phyloP scores from a whole-genome alignment of 2,797 vertebrate genomes.

The Dendrocincla fuliginosa region DNA sequence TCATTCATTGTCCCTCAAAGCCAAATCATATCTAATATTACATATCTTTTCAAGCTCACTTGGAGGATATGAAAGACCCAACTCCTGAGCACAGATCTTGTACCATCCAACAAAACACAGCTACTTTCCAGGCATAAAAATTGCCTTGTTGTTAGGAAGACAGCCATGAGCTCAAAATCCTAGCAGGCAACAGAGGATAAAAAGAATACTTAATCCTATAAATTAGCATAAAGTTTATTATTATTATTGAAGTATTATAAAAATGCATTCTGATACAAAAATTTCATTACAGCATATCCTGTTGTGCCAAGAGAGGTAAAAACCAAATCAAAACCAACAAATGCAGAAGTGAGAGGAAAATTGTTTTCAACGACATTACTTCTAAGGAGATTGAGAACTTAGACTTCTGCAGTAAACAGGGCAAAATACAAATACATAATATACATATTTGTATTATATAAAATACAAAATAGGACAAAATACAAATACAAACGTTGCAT shows the following conservation, averaged over 20 bases:
- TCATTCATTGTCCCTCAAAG: not conserved
- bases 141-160: not conserved
- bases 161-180: not conserved
- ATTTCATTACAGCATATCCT: not conserved
- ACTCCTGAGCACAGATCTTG: not conserved
- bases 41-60: not conserved
- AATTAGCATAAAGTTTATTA: not conserved
- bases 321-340: not conserved
- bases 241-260: not conserved
- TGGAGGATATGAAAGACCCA: not conserved
- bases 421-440: not conserved
- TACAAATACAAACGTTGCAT: not conserved
- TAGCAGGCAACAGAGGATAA: not conserved
- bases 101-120: not conserved
- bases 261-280: not conserved
- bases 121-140: not conserved
- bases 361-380: not conserved
- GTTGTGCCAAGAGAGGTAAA: not conserved
- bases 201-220: not conserved
- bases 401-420: not conserved
- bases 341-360: not conserved
- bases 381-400: not conserved
- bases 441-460: not conserved
- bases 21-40: not conserved
- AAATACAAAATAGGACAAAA: not conserved